Evolutionary conservation across 2,113 vertebrate species (phyloP), one percentile per base, ranked within the genome.

Genomic region (Oreochromis tanganicae): DNA sequence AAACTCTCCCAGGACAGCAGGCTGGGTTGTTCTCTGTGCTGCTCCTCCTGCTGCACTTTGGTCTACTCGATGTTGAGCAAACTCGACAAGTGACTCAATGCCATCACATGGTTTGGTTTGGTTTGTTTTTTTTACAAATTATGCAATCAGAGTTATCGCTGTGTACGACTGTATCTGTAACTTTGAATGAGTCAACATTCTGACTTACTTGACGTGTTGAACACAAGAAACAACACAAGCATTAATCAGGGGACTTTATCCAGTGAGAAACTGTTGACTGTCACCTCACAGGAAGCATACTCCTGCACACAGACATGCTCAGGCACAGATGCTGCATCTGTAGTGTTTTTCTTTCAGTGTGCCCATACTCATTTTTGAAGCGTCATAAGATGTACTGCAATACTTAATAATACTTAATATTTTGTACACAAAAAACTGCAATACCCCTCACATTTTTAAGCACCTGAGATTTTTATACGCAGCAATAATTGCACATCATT

Each of bases 1-100:
- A 68, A 80, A 85, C 27, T 24, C 54, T 56, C 29, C 4, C 5
- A 7, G 17, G 56, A n/a, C 7, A 52, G 7, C 41, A 55, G 85
- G 43, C 46, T 41, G 48, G 12, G 8, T 48, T 56, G 80, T 54
- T 46, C 68, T 46, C 19, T n/a, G 1, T 79, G 79, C 55, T 41
- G 75, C 66, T 86, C 36, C 66, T 85, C 54, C 66, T 61, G 56
- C 57, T 91, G 89, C 43, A 86, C 92, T 90, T 91, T 91, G 86
- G 29, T 48, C 75, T 2, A 73, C n/a, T 50, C 19, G 38, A 41
- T 82, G 57, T 80, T 92, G 71, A 55, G 75, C 87, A 92, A 89
- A 85, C 56, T 46, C 43, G 57, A 68, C 41, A 54, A 59, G 54
- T 82, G 83, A 83, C 85, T 87, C 24, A 36, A 75, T 46, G 46